Evolutionary conservation across 1,140 invertebrate genomes (phyloP).

Genomic region (Hetaerina americana): DNA sequence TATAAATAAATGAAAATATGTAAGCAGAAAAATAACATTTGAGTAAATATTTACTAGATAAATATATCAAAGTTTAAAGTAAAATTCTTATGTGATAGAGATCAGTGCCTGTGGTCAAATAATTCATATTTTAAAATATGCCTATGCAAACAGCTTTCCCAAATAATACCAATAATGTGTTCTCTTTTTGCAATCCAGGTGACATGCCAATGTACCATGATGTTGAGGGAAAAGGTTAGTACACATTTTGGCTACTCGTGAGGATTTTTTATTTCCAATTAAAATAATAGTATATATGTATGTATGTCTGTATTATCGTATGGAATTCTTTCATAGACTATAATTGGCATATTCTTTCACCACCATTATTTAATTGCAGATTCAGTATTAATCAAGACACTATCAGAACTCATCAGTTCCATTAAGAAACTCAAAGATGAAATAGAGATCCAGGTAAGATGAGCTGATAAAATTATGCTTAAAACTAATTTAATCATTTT

Average conservation of each 20-base stretch:
- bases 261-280: slow-evolving; percentile 1
- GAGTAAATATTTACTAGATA: too few relatives aligned
- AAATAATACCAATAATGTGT: too few relatives aligned
- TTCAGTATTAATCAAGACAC: slow-evolving; percentile 44
- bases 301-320: too few relatives aligned
- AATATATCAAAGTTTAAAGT: too few relatives aligned
- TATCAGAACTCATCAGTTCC: slow-evolving; percentile 58
- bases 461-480: background rate
- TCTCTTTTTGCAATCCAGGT: slow-evolving; percentile 29
- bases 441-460: slow-evolving; percentile 39
- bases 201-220: slow-evolving; percentile 59
- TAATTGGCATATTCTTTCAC: too few relatives aligned
- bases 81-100: too few relatives aligned
- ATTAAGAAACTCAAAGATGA: slow-evolving; percentile 54
- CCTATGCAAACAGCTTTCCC: too few relatives aligned
- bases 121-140: too few relatives aligned
- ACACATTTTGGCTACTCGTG: slow-evolving; percentile 3
- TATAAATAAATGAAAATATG: too few relatives aligned
- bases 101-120: too few relatives aligned
- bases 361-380: slow-evolving; percentile 39
- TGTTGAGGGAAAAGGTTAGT: slow-evolving; percentile 43
- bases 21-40: too few relatives aligned
- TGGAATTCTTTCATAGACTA: too few relatives aligned
- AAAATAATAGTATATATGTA: slow-evolving; percentile 25
- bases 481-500: background rate